These are phyloP conservation scores for Meda fulgida DNA, from an alignment of 2,797 vertebrate species.

Conservation along the genomic window DNA sequence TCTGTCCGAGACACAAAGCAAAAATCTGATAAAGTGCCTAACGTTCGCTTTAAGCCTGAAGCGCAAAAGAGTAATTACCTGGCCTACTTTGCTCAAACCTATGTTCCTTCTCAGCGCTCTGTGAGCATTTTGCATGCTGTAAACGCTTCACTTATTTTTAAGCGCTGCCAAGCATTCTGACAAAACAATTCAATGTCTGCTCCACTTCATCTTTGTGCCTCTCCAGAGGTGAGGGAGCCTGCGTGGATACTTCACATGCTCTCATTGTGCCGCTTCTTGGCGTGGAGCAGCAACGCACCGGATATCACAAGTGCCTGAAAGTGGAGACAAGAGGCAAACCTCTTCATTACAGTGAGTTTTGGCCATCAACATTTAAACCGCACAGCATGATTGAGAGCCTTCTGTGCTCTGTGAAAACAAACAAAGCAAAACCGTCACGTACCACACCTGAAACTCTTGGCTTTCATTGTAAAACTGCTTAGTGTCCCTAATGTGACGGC, in stretches of 20 bases:
- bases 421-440: background rate
- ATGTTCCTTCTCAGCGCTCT: constrained; percentile 39
- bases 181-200: constrained; percentile 48
- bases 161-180: constrained; percentile 48
- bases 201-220: constrained; percentile 31
- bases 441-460: background rate
- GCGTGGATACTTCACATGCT: constrained; percentile 31
- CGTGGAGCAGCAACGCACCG: constrained; percentile 17
- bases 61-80: constrained; percentile 51
- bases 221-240: constrained; percentile 39
- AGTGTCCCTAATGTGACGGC: background rate
- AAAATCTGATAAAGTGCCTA: constrained; percentile 27
- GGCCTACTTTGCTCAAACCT: constrained; percentile 45
- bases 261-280: constrained; percentile 26
- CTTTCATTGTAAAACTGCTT: background rate
- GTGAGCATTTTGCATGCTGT: constrained; percentile 44
- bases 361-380: constrained; percentile 31
- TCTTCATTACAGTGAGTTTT: constrained; percentile 49
- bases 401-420: constrained; percentile 29
- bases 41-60: constrained; percentile 33
- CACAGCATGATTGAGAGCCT: background rate
- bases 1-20: constrained; percentile 37
- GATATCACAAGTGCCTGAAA: constrained; percentile 32
- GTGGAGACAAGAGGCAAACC: constrained; percentile 31
- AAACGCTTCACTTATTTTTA: constrained; percentile 57